These are phyloP conservation scores for Lasioglossum leucozonium DNA, from an alignment of 2,888 invertebrate genomes.

Conservation along the genomic window DNA sequence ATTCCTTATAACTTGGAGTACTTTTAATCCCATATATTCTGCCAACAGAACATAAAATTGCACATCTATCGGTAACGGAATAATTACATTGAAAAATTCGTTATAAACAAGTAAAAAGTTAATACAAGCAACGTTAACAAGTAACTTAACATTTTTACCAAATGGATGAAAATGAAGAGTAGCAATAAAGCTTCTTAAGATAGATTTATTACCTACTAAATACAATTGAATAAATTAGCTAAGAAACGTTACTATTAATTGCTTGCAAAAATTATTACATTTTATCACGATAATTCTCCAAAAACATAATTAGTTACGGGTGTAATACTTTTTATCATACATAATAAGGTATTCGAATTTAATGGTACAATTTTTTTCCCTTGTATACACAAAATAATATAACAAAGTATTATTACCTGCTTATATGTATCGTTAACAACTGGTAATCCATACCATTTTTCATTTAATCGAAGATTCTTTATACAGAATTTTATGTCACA, in stretches of 20 bases:
- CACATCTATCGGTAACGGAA: conserved; percentile 13
- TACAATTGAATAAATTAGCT: conserved; percentile 77
- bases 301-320: conserved; percentile 47
- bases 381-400: conserved; percentile 61
- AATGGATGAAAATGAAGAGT: conserved; percentile 34
- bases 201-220: conserved; percentile 75
- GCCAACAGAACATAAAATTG: conserved; percentile 7
- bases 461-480: conserved; percentile 50
- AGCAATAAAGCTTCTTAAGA: conserved; percentile 46
- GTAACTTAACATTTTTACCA: conserved; percentile 15
- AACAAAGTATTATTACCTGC: conserved; percentile 58
- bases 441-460: conserved; percentile 55
- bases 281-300: conserved; percentile 49
- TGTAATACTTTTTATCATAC: conserved; percentile 56
- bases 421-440: conserved; percentile 62
- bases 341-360: conserved; percentile 58
- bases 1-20: background rate
- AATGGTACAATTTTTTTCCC: conserved; percentile 49
- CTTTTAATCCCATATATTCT: background rate
- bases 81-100: conserved; percentile 13
- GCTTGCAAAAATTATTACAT: conserved; percentile 49
- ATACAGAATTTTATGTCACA: conserved; percentile 57
- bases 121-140: conserved; percentile 29
- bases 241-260: conserved; percentile 65
- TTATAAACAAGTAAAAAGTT: background rate